Base-by-base conservation (phyloP, 1,140 invertebrate genomes). In the Pogonus chalceus region DNA sequence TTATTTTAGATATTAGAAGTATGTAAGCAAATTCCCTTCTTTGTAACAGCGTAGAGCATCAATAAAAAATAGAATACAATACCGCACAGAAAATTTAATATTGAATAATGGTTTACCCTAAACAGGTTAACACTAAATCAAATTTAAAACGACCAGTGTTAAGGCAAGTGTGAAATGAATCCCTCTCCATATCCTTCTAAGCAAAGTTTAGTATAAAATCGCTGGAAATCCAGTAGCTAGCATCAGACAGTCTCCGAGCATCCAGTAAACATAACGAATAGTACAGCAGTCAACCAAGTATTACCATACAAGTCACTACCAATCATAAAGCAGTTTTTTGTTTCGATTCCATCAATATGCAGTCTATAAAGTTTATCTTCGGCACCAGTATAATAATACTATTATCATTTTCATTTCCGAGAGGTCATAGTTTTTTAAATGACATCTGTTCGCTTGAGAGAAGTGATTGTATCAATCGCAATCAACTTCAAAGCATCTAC, bases 61-160 rank as follows among this genome's bases (percentile, higher is more conserved):
- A 31, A 31, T 31, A 31, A 31, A 31, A 31, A 43, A 43, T 12
- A 9, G 37, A 18, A 10, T 7, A 43, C 37, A 43, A 43, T 43
- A 43, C 37, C 37, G 18, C 37, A 18, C 9, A 43, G 18, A 4
- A 43, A 18, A 43, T 43, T 18, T 43, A 18, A 43, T 12, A 43
- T 43, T 43, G 37, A 43, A 43, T 43, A 43, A 43, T 43, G 37
- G 37, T 18, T 43, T 10, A 43, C 37, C 37, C 7, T 43, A 43
- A 43, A 43, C 37, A 43, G 37, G 37, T 43, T 43, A 43, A 43
- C 37, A 43, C 37, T 10, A 43, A 43, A 43, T 43, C 37, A 16
- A 43, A 43, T 43, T 43, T 43, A 10, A 43, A 43, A 43, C 37
- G 37, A 43, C 37, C 37, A 43, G 18, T 43, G 37, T 18, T 43